Conservation (phyloP, 2,797 vertebrate genomes). For the Anabas testudineus region DNA sequence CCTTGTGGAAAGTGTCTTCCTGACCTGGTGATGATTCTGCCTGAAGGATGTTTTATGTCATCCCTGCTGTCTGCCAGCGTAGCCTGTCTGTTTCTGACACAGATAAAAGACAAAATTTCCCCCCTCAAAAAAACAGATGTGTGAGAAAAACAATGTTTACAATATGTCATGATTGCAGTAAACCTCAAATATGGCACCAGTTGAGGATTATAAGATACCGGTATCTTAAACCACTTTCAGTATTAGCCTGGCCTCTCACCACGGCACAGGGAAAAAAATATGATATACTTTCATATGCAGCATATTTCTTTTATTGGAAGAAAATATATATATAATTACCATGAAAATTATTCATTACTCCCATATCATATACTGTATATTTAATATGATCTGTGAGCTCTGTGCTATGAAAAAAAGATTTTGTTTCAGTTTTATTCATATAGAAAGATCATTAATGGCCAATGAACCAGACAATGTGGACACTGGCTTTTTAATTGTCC, state of each 20-base stretch:
- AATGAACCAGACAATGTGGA: conserved; percentile 1
- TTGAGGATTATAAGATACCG: background rate
- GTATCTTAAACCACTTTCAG: background rate
- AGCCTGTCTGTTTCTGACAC: no score
- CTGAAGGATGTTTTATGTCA: background rate
- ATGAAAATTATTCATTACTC: background rate
- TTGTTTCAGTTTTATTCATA: conserved; percentile 15
- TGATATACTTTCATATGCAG: background rate
- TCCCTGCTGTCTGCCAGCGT: background rate
- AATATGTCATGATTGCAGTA: no score
- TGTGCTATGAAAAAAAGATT: background rate
- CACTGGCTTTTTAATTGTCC: conserved; percentile 7
- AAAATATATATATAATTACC: background rate
- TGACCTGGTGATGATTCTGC: background rate
- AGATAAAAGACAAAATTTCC: no score
- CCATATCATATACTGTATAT: background rate
- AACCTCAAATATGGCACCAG: no score
- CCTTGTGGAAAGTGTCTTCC: background rate
- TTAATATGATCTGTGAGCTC: background rate
- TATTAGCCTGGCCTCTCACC: background rate
- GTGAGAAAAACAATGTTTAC: no score
- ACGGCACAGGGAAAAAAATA: background rate
- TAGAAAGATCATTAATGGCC: conserved; percentile 2
- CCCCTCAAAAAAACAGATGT: no score
- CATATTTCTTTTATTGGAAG: background rate